Percentiles rank a stretch among this genome's conserved stretches.
Evolutionary conservation across 2,113 vertebrate species (phyloP).

Genomic region (Mus spicilegus): DNA sequence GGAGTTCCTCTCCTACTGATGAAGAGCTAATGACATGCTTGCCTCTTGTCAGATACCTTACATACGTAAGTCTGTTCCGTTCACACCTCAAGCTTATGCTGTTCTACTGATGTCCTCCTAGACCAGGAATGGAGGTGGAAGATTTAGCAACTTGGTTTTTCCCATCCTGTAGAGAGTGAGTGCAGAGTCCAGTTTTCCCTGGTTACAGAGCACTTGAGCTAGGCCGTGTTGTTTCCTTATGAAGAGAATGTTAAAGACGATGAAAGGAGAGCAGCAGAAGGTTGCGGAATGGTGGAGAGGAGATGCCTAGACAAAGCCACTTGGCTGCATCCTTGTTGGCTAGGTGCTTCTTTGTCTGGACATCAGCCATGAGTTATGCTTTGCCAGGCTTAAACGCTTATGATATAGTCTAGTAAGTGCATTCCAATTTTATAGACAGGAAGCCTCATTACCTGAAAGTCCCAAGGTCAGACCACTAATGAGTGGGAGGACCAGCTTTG

Average conservation of each 20-base stretch:
- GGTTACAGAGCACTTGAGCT: background rate
- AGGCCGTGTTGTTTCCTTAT: background rate
- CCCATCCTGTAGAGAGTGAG: background rate
- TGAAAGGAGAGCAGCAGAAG: background rate
- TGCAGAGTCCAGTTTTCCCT: background rate
- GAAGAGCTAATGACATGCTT: background rate
- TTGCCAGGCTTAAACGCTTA: background rate
- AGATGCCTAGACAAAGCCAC: background rate
- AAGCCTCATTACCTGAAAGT: slow-evolving; percentile 35
- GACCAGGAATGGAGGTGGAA: background rate
- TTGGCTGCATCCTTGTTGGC: background rate
- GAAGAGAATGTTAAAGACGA: background rate
- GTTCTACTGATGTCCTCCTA: background rate
- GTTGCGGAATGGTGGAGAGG: background rate
- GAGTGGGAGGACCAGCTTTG: background rate
- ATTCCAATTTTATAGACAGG: slow-evolving; percentile 3
- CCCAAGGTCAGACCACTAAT: background rate
- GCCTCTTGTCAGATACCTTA: background rate
- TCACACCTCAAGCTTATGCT: background rate
- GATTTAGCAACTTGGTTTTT: slow-evolving; percentile 6
- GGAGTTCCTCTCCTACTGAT: background rate
- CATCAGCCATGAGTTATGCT: background rate
- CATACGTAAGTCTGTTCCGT: background rate
- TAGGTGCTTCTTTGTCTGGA: background rate
- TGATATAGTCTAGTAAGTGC: background rate